phyloP scores from a whole-genome alignment of 2,888 invertebrate genomes.

The Heliconius sara region DNA sequence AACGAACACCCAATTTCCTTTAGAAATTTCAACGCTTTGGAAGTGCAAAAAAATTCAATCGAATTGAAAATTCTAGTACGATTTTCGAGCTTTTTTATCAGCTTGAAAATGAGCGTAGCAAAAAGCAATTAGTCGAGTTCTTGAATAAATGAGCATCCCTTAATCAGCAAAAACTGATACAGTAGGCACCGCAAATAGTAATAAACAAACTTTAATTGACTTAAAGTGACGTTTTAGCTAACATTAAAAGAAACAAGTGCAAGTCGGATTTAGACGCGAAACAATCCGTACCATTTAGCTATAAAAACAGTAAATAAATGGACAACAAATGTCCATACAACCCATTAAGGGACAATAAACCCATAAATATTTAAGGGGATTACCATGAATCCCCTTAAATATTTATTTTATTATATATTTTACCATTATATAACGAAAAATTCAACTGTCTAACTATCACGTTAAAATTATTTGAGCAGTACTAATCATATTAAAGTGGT shows the following conservation, averaged over 20 bases:
- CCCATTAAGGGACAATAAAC: too few species aligned
- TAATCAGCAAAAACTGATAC: slow-evolving; percentile 62
- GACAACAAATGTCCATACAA: too few species aligned
- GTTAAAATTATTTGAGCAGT: slow-evolving; percentile 31
- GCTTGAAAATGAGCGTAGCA: slow-evolving; percentile 38
- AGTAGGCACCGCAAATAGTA: slow-evolving; percentile 45
- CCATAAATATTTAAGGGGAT: too few species aligned
- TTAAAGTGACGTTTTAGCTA: slow-evolving; percentile 57
- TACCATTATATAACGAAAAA: too few species aligned
- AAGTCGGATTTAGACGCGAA: too few species aligned
- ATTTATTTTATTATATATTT: too few species aligned
- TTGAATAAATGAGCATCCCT: slow-evolving; percentile 53
- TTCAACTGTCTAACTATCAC: too few species aligned
- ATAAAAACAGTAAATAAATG: too few species aligned
- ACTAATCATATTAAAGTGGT: slow-evolving; percentile 41
- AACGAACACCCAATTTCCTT: neutral
- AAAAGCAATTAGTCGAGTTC: slow-evolving; percentile 52
- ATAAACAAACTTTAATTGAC: slow-evolving; percentile 64
- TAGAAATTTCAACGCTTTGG: slow-evolving; percentile 7
- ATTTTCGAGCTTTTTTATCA: slow-evolving; percentile 34
- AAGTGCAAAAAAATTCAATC: slow-evolving; percentile 16
- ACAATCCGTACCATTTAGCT: too few species aligned
- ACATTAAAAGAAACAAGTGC: neutral
- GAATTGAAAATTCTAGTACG: slow-evolving; percentile 13
- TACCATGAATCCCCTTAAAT: too few species aligned